phyloP scores from a whole-genome alignment of 2,113 vertebrate genomes.

The Acanthisitta chloris region DNA sequence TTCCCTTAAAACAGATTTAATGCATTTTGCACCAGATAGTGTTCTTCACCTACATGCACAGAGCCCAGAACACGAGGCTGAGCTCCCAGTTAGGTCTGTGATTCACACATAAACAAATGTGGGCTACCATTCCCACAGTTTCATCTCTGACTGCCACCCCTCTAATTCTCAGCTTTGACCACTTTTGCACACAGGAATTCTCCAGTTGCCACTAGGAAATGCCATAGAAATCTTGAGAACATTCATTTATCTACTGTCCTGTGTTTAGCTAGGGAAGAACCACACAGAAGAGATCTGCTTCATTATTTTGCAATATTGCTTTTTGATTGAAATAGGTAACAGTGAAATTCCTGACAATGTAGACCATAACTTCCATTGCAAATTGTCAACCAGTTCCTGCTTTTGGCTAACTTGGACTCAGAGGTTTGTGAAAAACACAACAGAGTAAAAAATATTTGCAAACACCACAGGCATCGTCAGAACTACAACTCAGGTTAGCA shows the following conservation, averaged over 20 bases:
- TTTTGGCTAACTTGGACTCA: not conserved
- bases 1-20: not conserved
- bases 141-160: not conserved
- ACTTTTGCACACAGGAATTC: not conserved
- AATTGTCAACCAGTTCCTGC: not conserved
- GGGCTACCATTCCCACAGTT: not conserved
- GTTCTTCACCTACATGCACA: not conserved
- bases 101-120: not conserved
- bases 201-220: not conserved
- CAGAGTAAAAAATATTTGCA: not conserved
- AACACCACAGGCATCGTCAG: not conserved
- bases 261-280: not conserved
- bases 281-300: not conserved
- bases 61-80: not conserved
- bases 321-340: not conserved
- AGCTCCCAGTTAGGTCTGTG: not conserved
- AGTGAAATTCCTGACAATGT: not conserved
- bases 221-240: fast-evolving
- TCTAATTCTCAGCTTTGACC: not conserved
- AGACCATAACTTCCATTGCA: not conserved
- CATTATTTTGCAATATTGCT: not conserved
- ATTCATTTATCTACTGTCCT: not conserved
- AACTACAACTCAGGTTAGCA: not conserved
- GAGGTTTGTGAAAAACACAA: not conserved
- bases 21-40: not conserved